These are phyloP conservation scores for Panurus biarmicus DNA, from an alignment of 2,113 vertebrate genomes.

Conservation along the genomic window DNA sequence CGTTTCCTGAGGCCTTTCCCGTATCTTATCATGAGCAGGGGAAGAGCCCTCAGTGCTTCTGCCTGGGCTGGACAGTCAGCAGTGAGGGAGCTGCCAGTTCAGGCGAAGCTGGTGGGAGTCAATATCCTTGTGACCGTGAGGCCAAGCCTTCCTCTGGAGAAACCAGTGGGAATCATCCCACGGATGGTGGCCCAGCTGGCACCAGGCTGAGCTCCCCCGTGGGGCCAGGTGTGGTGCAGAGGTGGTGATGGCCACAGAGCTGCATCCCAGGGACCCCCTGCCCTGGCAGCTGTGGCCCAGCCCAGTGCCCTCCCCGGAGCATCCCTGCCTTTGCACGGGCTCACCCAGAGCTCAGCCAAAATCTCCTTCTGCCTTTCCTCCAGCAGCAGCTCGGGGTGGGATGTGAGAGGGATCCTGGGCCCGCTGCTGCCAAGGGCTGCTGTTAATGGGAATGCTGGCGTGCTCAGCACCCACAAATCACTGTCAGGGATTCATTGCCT, in stretches of 20 bases:
- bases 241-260: rapidly evolving
- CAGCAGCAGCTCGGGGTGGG: background rate
- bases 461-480: background rate
- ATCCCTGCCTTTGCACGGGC: background rate
- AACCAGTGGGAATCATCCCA: background rate
- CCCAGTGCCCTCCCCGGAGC: rapidly evolving
- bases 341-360: rapidly evolving
- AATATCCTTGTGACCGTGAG: rapidly evolving
- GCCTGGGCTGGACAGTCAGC: background rate
- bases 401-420: background rate
- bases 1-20: background rate
- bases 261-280: rapidly evolving
- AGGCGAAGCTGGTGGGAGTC: background rate
- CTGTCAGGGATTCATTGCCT: background rate
- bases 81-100: background rate
- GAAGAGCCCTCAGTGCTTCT: background rate
- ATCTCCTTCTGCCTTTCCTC: background rate
- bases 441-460: background rate
- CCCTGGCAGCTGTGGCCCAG: rapidly evolving
- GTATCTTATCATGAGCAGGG: background rate
- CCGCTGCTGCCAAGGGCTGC: rapidly evolving
- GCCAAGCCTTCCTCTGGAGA: background rate
- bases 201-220: background rate
- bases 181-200: background rate
- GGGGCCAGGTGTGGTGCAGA: background rate